Evolutionary conservation across 1,140 invertebrate species (phyloP).

Genomic region (Chelonus insularis): DNA sequence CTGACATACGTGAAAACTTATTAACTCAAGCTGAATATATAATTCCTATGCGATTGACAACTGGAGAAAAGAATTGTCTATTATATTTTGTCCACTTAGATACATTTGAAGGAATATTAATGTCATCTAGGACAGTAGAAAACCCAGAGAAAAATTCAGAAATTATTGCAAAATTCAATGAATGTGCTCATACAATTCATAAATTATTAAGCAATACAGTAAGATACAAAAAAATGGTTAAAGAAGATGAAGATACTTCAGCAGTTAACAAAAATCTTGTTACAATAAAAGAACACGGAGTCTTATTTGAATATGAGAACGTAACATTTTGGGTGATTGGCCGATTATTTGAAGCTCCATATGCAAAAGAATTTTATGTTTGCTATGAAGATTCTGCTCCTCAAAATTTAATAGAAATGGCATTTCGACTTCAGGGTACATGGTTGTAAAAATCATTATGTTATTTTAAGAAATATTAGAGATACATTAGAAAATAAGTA

Average conservation of each 20-base stretch:
- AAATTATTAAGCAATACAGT: conserved; percentile 71
- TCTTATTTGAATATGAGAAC: conserved; percentile 64
- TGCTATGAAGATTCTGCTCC: conserved; percentile 78
- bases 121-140: conserved; percentile 64
- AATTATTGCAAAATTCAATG: conserved; percentile 70
- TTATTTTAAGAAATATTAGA: background rate
- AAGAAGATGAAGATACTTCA: conserved; percentile 63
- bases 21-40: conserved; percentile 72
- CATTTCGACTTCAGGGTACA: conserved; percentile 66
- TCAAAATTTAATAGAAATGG: conserved; percentile 80
- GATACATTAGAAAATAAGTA: background rate
- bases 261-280: conserved; percentile 73
- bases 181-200: conserved; percentile 71
- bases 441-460: conserved; percentile 26
- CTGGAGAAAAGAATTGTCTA: conserved; percentile 68
- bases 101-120: conserved; percentile 66
- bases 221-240: conserved; percentile 63
- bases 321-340: conserved; percentile 59
- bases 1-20: conserved; percentile 72
- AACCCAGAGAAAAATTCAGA: conserved; percentile 53
- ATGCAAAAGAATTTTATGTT: conserved; percentile 75
- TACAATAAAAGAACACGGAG: conserved; percentile 76
- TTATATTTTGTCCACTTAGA: conserved; percentile 73
- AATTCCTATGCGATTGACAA: conserved; percentile 65
- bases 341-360: conserved; percentile 71